These are phyloP conservation scores for Pristionchus maxplancki DNA, from an alignment of 2,888 invertebrate genomes.

Conservation along the genomic window DNA sequence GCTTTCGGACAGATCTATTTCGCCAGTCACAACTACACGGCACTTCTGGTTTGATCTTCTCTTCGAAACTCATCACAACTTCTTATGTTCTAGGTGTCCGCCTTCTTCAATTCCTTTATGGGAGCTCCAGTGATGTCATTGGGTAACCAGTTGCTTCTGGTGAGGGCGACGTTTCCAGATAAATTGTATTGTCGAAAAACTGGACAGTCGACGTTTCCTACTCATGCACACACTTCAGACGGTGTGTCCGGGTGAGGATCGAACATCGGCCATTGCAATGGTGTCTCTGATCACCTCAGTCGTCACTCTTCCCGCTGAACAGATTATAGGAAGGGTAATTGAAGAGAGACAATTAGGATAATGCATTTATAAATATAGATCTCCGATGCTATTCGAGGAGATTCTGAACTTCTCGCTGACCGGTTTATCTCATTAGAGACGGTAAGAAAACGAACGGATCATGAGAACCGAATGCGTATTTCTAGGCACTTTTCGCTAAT, in stretches of 20 bases:
- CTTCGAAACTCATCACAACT: neutral
- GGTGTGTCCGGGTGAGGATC: neutral
- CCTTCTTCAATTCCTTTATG: slow-evolving; percentile 2
- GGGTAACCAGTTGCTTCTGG: neutral
- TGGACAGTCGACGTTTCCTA: neutral
- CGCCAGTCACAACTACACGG: neutral
- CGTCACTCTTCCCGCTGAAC: neutral
- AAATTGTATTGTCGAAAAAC: neutral
- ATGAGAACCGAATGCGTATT: too few species aligned
- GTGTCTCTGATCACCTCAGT: neutral
- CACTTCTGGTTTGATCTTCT: neutral
- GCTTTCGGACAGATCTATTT: neutral
- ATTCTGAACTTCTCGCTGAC: neutral
- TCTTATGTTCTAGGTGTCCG: neutral
- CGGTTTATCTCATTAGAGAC: neutral
- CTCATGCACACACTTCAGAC: neutral
- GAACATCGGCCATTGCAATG: neutral
- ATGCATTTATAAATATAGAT: neutral
- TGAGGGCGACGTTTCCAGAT: neutral
- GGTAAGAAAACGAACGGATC: too few species aligned
- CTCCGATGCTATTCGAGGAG: neutral
- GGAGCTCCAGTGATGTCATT: slow-evolving; percentile 13
- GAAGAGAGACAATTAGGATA: too few species aligned
- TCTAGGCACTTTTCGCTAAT: neutral
- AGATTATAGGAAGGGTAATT: slow-evolving; percentile 16